phyloP scores from a whole-genome alignment of 2,113 vertebrate species.

The Tilapia sparmanii region DNA sequence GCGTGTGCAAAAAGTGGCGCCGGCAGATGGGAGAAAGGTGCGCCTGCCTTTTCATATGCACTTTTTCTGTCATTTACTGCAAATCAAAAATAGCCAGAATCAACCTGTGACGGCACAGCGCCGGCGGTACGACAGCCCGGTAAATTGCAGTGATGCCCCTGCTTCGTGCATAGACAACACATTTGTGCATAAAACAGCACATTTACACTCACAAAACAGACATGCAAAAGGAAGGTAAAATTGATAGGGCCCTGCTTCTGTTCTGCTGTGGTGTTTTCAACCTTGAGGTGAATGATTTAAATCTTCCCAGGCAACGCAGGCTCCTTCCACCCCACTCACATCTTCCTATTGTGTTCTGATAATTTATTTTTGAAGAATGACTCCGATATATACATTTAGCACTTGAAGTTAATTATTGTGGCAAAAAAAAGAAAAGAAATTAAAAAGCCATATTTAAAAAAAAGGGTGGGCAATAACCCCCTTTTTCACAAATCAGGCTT shows the following conservation, averaged over 20 bases:
- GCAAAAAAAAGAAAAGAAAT: not conserved
- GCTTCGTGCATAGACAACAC: constrained; percentile 58
- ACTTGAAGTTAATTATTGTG: constrained; percentile 48
- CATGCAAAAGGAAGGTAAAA: not conserved
- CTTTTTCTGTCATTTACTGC: constrained; percentile 71
- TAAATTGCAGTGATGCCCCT: constrained; percentile 43
- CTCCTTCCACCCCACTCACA: not conserved
- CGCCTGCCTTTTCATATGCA: constrained; percentile 76
- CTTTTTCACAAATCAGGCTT: constrained; percentile 18
- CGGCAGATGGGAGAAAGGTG: constrained; percentile 64
- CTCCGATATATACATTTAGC: constrained; percentile 3
- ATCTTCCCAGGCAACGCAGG: constrained; percentile 18
- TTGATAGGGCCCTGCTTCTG: constrained; percentile 19
- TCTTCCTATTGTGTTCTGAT: constrained; percentile 21
- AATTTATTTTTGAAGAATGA: constrained; percentile 7
- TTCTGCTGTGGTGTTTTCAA: constrained; percentile 31
- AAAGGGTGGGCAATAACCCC: not conserved
- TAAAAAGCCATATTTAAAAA: constrained; percentile 12
- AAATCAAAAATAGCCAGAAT: constrained; percentile 66
- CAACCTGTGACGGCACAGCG: constrained; percentile 8
- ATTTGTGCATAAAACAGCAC: constrained; percentile 36
- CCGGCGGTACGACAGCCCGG: constrained; percentile 27
- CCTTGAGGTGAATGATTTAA: constrained; percentile 52
- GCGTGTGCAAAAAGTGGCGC: constrained; percentile 73
- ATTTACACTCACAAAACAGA: constrained; percentile 25